phyloP scores from a whole-genome alignment of 2,113 vertebrate genomes.

The Myodes glareolus region DNA sequence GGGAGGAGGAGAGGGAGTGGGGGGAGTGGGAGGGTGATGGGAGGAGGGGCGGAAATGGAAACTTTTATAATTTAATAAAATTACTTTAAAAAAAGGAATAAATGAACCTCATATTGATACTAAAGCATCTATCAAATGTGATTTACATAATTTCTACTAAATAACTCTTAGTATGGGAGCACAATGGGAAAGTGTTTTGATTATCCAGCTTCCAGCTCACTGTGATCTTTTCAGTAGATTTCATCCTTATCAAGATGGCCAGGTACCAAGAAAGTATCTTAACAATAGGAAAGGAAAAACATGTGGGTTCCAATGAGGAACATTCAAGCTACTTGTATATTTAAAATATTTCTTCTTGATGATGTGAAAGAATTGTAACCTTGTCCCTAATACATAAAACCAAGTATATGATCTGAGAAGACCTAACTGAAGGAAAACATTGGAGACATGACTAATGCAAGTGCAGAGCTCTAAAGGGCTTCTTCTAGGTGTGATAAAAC shows the following conservation, averaged over 20 bases:
- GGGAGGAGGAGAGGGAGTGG: no score
- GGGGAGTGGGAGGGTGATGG: no score
- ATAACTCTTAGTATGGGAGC: background rate
- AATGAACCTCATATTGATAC: background rate
- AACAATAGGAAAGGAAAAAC: background rate
- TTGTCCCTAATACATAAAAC: background rate
- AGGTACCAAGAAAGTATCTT: background rate
- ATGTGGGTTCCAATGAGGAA: background rate
- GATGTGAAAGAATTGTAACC: background rate
- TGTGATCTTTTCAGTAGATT: background rate
- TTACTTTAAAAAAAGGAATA: no score
- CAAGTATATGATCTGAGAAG: background rate
- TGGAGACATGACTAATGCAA: background rate
- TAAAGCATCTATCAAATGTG: background rate
- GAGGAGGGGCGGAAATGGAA: no score
- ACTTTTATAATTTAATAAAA: no score
- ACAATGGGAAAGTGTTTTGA: background rate
- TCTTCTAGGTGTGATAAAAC: background rate
- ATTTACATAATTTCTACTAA: constrained; percentile 11
- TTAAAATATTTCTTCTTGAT: background rate
- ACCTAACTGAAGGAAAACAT: background rate
- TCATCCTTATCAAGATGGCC: background rate
- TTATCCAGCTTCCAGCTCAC: background rate
- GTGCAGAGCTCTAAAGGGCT: background rate
- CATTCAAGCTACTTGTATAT: background rate